These are phyloP conservation scores for Pseudomyrmex flavicornis DNA, from an alignment of 1,140 invertebrate species.

Conservation along the genomic window DNA sequence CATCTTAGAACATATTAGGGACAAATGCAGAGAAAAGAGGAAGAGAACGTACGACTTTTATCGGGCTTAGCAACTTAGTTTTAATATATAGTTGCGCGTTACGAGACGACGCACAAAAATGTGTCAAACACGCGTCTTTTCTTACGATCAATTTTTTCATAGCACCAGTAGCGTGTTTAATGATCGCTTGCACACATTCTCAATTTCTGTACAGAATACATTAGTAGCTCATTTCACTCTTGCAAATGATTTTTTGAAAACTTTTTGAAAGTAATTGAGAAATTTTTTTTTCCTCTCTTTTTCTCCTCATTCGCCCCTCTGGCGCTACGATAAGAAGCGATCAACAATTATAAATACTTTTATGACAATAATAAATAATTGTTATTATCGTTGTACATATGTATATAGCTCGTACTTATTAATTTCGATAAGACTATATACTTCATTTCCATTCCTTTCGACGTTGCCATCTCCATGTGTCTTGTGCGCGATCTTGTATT, in stretches of 20 bases:
- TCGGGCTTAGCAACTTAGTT: not conserved
- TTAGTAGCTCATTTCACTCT: not conserved
- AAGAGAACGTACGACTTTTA: constrained; percentile 9
- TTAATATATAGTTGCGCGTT: not conserved
- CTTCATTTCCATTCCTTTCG: constrained; percentile 39
- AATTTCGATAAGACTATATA: constrained; percentile 83
- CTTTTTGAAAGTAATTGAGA: not conserved
- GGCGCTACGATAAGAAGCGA: constrained; percentile 74
- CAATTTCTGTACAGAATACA: not conserved
- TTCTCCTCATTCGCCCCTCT: not conserved
- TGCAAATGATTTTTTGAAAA: not conserved
- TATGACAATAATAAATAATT: constrained; percentile 77
- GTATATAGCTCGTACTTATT: constrained; percentile 86
- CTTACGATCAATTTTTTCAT: not conserved
- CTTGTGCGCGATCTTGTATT: constrained; percentile 54
- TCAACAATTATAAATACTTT: constrained; percentile 76
- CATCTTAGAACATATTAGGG: constrained; percentile 16
- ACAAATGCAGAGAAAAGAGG: constrained; percentile 18
- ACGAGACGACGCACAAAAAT: constrained; percentile 15
- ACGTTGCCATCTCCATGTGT: constrained; percentile 54
- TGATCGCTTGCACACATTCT: not conserved
- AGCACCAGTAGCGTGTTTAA: not conserved
- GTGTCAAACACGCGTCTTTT: not conserved
- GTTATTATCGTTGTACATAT: constrained; percentile 85
- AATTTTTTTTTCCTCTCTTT: constrained; percentile 2